Evolutionary conservation across 1,140 invertebrate genomes (phyloP).

Genomic region (Orius insidiosus): DNA sequence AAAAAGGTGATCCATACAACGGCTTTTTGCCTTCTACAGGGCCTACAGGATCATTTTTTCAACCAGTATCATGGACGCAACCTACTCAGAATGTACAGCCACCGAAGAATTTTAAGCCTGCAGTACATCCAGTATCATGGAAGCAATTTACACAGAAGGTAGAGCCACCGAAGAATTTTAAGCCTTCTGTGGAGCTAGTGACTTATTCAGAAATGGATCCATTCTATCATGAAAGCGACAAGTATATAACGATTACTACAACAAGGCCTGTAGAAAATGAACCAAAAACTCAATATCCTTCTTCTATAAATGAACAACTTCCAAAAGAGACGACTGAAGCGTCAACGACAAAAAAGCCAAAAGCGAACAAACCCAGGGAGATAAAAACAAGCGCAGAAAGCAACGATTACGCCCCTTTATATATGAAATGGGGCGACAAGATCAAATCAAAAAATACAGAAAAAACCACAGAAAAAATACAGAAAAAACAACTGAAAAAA

Average conservation of each 20-base stretch:
- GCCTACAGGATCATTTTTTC: conserved; percentile 7
- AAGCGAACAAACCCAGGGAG: neutral
- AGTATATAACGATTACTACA: neutral
- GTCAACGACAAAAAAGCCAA: neutral
- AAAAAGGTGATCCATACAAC: conserved; percentile 3
- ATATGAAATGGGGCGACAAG: conserved; percentile 13
- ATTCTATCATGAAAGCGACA: conserved; percentile 14
- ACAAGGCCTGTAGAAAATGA: neutral
- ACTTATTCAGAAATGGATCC: conserved; percentile 22
- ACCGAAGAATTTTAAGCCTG: neutral
- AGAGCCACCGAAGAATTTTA: conserved; percentile 19
- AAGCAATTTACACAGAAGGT: conserved; percentile 15
- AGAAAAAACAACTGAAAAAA: neutral
- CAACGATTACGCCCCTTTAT: conserved; percentile 9
- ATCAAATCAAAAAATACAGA: conserved; percentile 10
- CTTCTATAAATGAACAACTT: conserved; percentile 9
- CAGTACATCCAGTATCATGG: neutral
- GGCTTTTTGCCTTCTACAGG: conserved; percentile 17
- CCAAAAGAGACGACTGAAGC: neutral
- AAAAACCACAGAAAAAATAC: neutral
- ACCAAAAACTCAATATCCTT: neutral
- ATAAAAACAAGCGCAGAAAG: neutral
- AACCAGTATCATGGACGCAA: conserved; percentile 17
- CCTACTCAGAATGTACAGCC: conserved; percentile 12
- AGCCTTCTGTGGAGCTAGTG: conserved; percentile 19